Evolutionary conservation across 2,797 vertebrate species (phyloP), one percentile per base, ranked within the genome.

Genomic region (Falco columbarius): DNA sequence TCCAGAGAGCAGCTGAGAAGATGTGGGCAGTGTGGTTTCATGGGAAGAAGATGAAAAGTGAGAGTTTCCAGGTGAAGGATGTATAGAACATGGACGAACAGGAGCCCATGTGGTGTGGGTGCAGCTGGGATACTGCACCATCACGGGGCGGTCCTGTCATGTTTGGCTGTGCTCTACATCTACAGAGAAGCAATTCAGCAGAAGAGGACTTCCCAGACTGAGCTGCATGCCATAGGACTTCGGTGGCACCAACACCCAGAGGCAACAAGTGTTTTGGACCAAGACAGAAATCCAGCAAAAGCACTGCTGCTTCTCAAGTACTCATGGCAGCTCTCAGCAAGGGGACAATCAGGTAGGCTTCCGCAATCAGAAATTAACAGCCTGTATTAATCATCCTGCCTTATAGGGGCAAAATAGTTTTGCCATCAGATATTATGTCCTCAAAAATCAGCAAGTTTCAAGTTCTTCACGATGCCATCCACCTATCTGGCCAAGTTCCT

Each of bases 11-110:
- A 40, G 65, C 56, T 68, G 63, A 75, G 73, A 47, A 72, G 56
- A 17, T 2, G 29, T 38, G 70, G 55, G 55, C 73, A 63, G 17
- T 2, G 51, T 27, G 36, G 10, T 74, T 83, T 58, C 42, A 26
- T 4, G 24, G 32, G 55, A 51, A 51, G 44, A 42, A 32, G 65
- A 61, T 23, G 40, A 63, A 30, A 18, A 72, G 9, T 0, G 15
- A 65, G 29, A 81, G 18, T 23, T 70, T 66, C 42, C 80, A 74
- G 27, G 38, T 7, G 16, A 26, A 75, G 62, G 26, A 34, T 2
- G 13, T 14, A 29, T 0, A 56, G 1, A 36, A 66, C 51, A 40
- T 0, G 3, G 72, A 63, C 29, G 26, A 30, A 5, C 34, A 46
- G 54, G 32, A 87, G 23, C 40, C 18, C n/a, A 17, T 0, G 0